Evolutionary conservation across 2,888 invertebrate species (phyloP).

Genomic region (Drosophila recens): DNA sequence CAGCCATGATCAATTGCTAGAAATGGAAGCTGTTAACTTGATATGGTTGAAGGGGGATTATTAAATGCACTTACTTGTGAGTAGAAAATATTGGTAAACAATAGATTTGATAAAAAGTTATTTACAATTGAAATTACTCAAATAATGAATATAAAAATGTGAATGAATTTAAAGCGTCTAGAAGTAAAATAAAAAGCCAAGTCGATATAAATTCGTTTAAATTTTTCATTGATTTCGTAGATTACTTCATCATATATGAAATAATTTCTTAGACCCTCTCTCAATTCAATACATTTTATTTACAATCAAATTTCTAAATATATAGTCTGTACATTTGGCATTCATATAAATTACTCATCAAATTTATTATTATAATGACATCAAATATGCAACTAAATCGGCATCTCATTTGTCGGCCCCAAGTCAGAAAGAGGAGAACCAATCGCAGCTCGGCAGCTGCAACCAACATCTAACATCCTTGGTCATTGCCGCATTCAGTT

Average conservation of each 20-base stretch:
- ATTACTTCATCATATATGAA: too few relatives aligned
- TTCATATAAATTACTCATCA: background rate
- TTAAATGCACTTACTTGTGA: background rate
- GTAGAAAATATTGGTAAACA: background rate
- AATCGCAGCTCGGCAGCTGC: slow-evolving; percentile 29
- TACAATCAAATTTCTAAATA: background rate
- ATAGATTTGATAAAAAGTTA: background rate
- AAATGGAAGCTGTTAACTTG: background rate
- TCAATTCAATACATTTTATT: background rate
- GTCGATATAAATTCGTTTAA: background rate
- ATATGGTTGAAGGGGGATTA: too few relatives aligned
- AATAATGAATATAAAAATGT: background rate
- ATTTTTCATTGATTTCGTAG: background rate
- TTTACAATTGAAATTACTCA: background rate
- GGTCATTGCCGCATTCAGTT: slow-evolving; percentile 9
- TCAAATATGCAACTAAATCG: slow-evolving; percentile 2
- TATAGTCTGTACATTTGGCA: too few relatives aligned
- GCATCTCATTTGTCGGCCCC: slow-evolving; percentile 4
- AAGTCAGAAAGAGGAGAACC: slow-evolving; percentile 16
- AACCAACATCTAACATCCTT: slow-evolving; percentile 14
- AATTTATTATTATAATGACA: background rate
- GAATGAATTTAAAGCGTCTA: background rate
- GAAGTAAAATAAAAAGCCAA: background rate
- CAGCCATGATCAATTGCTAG: background rate
- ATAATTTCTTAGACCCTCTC: background rate